These are phyloP conservation scores for Onychomys arenicola DNA, from an alignment of 2,797 vertebrate genomes.

Conservation along the genomic window DNA sequence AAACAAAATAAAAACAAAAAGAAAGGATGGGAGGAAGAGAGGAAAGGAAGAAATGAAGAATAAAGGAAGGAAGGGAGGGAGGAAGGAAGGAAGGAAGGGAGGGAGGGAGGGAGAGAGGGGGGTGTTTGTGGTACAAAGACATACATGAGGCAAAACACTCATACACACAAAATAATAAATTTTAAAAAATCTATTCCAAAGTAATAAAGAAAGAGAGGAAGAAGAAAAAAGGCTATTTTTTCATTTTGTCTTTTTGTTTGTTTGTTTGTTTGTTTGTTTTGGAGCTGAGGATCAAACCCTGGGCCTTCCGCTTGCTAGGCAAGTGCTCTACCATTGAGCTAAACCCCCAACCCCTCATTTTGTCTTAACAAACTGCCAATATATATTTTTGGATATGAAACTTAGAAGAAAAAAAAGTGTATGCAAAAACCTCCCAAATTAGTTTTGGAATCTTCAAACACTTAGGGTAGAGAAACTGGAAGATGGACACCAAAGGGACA, in stretches of 20 bases:
- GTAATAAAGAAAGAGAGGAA: slow-evolving; percentile 29
- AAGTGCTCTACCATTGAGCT: too few relatives aligned
- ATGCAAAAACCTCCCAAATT: slow-evolving; percentile 71
- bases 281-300: too few relatives aligned
- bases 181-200: slow-evolving; percentile 38
- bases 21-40: neutral
- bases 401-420: slow-evolving; percentile 67
- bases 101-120: too few relatives aligned
- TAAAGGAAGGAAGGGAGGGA: too few relatives aligned
- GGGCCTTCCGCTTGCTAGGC: too few relatives aligned
- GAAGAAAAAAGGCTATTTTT: slow-evolving; percentile 54
- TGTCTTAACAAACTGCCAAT: slow-evolving; percentile 69
- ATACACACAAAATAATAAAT: neutral
- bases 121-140: neutral
- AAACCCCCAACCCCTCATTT: too few relatives aligned
- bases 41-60: neutral
- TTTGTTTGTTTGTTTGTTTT: too few relatives aligned
- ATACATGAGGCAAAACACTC: neutral
- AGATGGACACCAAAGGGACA: slow-evolving; percentile 57
- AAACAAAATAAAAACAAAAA: too few relatives aligned
- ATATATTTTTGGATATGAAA: slow-evolving; percentile 76
- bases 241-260: too few relatives aligned
- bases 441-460: slow-evolving; percentile 76
- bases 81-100: too few relatives aligned
- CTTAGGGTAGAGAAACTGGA: slow-evolving; percentile 42